These are phyloP conservation scores for Limnodromus scolopaceus DNA, from an alignment of 2,797 vertebrate species.

Conservation along the genomic window DNA sequence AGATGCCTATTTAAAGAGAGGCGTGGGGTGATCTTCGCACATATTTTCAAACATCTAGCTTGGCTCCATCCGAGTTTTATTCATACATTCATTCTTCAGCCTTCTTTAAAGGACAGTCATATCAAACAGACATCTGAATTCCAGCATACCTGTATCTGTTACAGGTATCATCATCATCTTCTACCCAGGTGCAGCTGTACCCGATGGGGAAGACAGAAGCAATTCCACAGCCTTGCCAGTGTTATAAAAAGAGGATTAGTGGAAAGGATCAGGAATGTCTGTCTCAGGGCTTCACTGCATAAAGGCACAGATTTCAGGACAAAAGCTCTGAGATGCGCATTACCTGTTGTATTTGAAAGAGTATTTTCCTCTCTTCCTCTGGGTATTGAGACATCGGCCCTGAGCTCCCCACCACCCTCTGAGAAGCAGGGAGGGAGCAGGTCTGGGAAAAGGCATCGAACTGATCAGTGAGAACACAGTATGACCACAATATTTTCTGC, in stretches of 20 bases:
- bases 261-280: not conserved
- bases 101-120: not conserved
- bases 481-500: not conserved
- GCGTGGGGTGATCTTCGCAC: not conserved
- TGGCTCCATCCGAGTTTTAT: not conserved
- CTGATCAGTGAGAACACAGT: not conserved
- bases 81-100: not conserved
- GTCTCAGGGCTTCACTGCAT: not conserved
- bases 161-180: not conserved
- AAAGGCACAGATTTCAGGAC: not conserved
- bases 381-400: not conserved
- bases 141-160: not conserved
- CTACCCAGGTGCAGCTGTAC: not conserved
- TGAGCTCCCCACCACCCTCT: not conserved
- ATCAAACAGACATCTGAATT: not conserved
- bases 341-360: not conserved
- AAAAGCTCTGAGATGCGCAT: not conserved
- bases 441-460: not conserved
- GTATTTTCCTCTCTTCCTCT: not conserved
- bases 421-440: not conserved
- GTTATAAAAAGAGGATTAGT: not conserved
- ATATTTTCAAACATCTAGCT: not conserved
- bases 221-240: not conserved
- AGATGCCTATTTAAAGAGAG: not conserved
- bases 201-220: not conserved